Percentiles rank a stretch among this genome's conserved stretches.
These are phyloP conservation scores for Gadopsis marmoratus DNA, from an alignment of 2,797 vertebrate species.

Conservation along the genomic window DNA sequence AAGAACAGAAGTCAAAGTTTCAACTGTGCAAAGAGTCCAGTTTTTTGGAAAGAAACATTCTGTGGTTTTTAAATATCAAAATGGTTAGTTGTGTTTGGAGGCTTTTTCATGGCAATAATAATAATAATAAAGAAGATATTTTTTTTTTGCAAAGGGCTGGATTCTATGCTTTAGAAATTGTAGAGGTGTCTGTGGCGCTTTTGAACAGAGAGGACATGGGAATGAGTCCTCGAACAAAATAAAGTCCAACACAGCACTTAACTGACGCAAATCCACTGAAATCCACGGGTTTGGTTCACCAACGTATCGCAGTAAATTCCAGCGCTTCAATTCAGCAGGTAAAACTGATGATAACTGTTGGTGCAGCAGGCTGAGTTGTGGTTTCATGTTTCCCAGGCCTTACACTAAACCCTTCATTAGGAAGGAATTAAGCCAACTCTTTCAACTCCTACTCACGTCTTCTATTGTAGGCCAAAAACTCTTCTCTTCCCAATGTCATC, in stretches of 20 bases:
- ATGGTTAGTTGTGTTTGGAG: not conserved
- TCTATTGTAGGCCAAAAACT: not conserved
- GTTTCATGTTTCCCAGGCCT: too few relatives aligned
- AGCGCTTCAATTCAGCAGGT: not conserved
- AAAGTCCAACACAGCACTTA: not conserved
- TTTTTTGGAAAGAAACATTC: slow-evolving; percentile 11
- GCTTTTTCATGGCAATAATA: not conserved
- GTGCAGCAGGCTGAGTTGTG: too few relatives aligned
- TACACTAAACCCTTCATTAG: too few relatives aligned
- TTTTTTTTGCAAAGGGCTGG: not conserved
- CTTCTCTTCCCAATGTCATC: not conserved
- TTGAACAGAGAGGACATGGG: not conserved
- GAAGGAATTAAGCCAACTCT: too few relatives aligned
- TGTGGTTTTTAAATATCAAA: not conserved
- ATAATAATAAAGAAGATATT: not conserved
- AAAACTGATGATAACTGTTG: not conserved
- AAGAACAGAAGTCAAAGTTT: slow-evolving; percentile 7
- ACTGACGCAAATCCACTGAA: not conserved
- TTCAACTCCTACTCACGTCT: not conserved
- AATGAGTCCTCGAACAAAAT: not conserved
- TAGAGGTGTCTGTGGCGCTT: not conserved
- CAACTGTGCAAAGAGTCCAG: slow-evolving; percentile 7
- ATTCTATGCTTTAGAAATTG: not conserved
- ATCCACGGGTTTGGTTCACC: not conserved
- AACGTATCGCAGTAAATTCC: not conserved